A percentile compares a stretch with the other conserved stretches of the same genome.
Evolutionary conservation across 2,888 invertebrate species (phyloP).

Genomic region (Cataglyphis cursor): DNA sequence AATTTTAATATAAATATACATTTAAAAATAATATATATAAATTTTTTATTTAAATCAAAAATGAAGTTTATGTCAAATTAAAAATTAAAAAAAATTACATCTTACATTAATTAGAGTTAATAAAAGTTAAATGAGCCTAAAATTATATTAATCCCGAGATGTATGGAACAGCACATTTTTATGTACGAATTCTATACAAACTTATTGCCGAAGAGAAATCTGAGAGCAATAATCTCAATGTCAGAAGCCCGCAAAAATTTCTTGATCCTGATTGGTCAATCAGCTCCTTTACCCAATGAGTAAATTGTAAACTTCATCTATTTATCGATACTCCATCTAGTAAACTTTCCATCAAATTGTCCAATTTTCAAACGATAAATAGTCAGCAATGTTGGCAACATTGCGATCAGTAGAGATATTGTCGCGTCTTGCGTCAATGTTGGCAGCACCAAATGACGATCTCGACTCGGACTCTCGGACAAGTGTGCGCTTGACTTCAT

Average conservation of each 20-base stretch:
- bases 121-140: not conserved
- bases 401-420: not conserved
- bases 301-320: not conserved
- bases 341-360: not conserved
- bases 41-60: not conserved
- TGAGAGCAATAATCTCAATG: not conserved
- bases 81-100: not conserved
- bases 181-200: not conserved
- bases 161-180: not conserved
- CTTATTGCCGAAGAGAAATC: not conserved
- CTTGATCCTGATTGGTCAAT: not conserved
- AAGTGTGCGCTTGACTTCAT: conserved; percentile 79
- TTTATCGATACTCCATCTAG: not conserved
- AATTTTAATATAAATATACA: no score
- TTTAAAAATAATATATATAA: not conserved
- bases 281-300: not conserved
- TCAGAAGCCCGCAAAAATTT: not conserved
- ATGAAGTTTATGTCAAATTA: not conserved
- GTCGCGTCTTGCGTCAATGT: not conserved
- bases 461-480: conserved; percentile 70
- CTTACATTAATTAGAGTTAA: no score
- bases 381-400: not conserved
- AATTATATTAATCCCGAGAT: not conserved
- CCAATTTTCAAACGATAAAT: not conserved
- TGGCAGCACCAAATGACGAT: conserved; percentile 76